Evolutionary conservation across 1,140 invertebrate species (phyloP).

Genomic region (Ridgeia piscesae): DNA sequence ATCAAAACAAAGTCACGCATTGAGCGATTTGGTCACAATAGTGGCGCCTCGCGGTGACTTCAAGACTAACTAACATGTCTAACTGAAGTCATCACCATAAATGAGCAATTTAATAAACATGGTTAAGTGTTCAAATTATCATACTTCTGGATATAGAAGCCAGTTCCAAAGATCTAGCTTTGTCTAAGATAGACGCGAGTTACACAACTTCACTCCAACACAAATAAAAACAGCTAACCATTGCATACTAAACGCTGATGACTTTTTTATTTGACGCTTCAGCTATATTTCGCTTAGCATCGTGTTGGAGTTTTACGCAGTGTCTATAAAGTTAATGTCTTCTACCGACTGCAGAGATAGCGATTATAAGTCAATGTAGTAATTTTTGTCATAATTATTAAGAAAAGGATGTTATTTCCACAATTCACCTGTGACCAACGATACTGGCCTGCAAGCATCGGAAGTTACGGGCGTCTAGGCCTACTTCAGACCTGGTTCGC

Average conservation of each 20-base stretch:
- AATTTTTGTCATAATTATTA: no score
- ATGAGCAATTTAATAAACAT: not conserved
- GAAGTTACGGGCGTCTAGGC: no score
- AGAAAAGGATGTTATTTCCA: not conserved
- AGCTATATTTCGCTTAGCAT: not conserved
- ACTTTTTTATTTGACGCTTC: not conserved
- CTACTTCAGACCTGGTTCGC: no score
- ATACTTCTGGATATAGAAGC: no score
- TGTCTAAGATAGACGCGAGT: no score
- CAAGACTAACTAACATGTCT: not conserved
- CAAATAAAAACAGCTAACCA: no score
- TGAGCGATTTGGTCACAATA: not conserved
- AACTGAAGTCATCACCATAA: not conserved
- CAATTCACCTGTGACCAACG: not conserved
- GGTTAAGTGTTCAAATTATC: no score
- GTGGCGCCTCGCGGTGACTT: not conserved
- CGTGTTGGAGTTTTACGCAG: not conserved
- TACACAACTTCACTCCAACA: no score
- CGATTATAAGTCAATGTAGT: not conserved
- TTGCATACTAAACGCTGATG: no score
- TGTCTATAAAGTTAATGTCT: not conserved
- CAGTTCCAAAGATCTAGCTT: no score
- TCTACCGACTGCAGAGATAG: not conserved
- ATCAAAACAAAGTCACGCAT: not conserved
- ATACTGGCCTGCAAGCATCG: not conserved